Evolutionary conservation across 2,797 vertebrate genomes (phyloP).

Genomic region (Hybognathus amarus): DNA sequence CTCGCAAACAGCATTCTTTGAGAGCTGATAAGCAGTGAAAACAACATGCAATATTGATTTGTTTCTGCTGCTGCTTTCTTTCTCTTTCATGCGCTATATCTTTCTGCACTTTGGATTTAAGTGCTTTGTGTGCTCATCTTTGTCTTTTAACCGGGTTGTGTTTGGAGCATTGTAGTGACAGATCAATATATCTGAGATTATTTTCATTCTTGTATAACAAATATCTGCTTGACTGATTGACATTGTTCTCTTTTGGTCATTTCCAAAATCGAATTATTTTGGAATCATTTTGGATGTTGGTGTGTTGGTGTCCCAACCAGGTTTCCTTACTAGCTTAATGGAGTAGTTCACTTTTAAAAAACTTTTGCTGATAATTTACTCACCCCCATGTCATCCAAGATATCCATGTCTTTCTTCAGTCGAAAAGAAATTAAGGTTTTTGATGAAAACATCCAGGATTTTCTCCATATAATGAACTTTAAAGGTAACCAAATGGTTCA

Average conservation of each 20-base stretch:
- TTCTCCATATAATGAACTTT: too few relatives aligned
- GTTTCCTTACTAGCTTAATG: too few relatives aligned
- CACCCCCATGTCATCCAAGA: too few relatives aligned
- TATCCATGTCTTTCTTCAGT: too few relatives aligned
- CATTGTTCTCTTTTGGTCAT: not conserved
- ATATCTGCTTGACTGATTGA: not conserved
- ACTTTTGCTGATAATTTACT: too few relatives aligned
- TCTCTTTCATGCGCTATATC: not conserved
- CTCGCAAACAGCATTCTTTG: not conserved
- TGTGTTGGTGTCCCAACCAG: too few relatives aligned
- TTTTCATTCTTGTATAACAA: not conserved
- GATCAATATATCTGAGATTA: conserved; percentile 5
- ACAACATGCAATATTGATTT: conserved; percentile 42
- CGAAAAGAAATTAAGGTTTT: too few relatives aligned
- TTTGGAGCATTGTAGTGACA: not conserved
- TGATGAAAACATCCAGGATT: too few relatives aligned
- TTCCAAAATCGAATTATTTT: too few relatives aligned
- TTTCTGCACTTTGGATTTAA: conserved; percentile 3
- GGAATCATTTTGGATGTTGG: too few relatives aligned
- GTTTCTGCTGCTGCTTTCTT: conserved; percentile 5
- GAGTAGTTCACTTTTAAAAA: too few relatives aligned
- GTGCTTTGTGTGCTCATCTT: not conserved
- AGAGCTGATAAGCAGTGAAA: conserved; percentile 12
- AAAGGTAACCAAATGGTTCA: too few relatives aligned
- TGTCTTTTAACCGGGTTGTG: not conserved